A percentile compares a stretch with the other conserved stretches of the same genome.
phyloP scores from a whole-genome alignment of 2,888 invertebrate genomes.

The Zygaena filipendulae region DNA sequence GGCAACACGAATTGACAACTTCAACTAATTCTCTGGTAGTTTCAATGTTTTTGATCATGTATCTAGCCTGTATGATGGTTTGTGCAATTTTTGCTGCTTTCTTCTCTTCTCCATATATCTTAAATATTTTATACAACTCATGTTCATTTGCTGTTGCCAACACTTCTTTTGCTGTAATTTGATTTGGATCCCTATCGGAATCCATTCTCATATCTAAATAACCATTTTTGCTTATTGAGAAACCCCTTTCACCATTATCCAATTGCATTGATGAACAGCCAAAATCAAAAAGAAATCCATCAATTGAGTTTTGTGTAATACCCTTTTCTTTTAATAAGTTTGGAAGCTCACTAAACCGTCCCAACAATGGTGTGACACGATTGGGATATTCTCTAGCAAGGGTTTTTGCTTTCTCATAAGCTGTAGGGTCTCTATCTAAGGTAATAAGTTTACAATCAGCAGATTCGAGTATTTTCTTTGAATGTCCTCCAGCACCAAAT shows the following conservation, averaged over 20 bases:
- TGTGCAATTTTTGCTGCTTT: constrained; percentile 87
- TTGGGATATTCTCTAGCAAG: constrained; percentile 75
- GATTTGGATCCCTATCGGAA: constrained; percentile 73
- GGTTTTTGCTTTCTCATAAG: constrained; percentile 74
- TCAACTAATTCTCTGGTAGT: constrained; percentile 87
- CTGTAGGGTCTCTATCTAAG: constrained; percentile 89
- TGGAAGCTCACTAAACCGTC: constrained; percentile 90
- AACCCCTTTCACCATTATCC: constrained; percentile 84
- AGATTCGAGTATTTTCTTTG: constrained; percentile 75
- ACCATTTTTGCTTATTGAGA: constrained; percentile 85
- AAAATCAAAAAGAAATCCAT: constrained; percentile 92
- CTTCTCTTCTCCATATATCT: constrained; percentile 92
- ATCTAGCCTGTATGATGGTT: constrained; percentile 85
- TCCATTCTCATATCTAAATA: constrained; percentile 98
- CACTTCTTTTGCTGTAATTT: constrained; percentile 89
- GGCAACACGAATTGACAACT: constrained; percentile 73
- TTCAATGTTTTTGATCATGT: constrained; percentile 77
- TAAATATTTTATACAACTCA: constrained; percentile 86
- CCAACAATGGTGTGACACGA: constrained; percentile 82
- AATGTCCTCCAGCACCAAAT: constrained; percentile 95
- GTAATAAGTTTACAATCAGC: constrained; percentile 78
- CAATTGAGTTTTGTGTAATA: constrained; percentile 75
- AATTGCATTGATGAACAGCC: constrained; percentile 98
- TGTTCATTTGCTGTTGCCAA: constrained; percentile 81
- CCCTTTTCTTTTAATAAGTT: constrained; percentile 68